Evolutionary conservation across 2,113 vertebrate species (phyloP).

Genomic region (Proterorhinus semilunaris): DNA sequence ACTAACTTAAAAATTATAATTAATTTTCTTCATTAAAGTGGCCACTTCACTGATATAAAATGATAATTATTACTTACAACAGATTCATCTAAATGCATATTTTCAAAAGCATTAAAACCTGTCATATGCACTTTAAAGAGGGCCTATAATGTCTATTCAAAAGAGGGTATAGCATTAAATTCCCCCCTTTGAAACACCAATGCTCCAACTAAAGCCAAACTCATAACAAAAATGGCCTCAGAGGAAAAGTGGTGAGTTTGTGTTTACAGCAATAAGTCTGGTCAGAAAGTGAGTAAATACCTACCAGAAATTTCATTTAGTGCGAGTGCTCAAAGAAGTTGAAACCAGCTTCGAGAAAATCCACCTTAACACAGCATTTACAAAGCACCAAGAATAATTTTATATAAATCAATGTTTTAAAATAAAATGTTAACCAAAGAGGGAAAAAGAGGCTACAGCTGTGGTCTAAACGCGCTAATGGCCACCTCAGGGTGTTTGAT

Average conservation of each 20-base stretch:
- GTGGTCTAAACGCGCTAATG: not conserved
- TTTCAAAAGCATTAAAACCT: too few species aligned
- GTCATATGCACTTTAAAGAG: too few species aligned
- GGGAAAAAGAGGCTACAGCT: not conserved
- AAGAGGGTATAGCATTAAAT: not conserved
- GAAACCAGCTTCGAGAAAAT: not conserved
- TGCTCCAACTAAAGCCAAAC: not conserved
- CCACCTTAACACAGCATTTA: not conserved
- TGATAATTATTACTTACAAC: too few species aligned
- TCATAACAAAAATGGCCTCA: not conserved
- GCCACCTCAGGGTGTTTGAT: not conserved
- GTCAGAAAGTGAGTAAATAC: constrained; percentile 1
- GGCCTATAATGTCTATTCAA: not conserved
- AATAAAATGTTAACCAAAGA: not conserved
- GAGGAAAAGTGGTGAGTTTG: not conserved
- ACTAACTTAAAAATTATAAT: too few species aligned
- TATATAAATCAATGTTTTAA: not conserved
- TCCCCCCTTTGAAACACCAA: not conserved
- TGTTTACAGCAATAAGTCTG: not conserved
- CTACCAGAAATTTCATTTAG: not conserved
- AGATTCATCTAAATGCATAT: too few species aligned
- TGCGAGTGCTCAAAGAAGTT: not conserved
- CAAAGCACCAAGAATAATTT: not conserved
- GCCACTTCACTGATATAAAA: too few species aligned
- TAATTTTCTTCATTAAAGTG: too few species aligned